Evolutionary conservation across 2,113 vertebrate genomes (phyloP).

Genomic region (Leptosomus discolor): DNA sequence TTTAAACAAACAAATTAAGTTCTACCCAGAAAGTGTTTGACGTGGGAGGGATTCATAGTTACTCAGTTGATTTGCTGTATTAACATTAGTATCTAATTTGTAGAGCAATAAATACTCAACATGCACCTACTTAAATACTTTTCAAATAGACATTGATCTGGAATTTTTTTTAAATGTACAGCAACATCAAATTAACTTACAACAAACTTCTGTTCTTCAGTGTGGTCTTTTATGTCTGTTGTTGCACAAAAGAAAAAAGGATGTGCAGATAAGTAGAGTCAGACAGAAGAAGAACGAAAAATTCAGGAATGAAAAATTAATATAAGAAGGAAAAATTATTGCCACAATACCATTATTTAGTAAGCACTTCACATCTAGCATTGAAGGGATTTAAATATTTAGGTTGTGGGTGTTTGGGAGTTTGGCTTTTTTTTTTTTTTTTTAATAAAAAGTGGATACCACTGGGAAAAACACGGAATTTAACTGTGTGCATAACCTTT

Average conservation of each 20-base stretch:
- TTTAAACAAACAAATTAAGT: neutral
- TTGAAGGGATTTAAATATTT: neutral
- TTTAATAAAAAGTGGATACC: neutral
- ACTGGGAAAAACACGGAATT: neutral
- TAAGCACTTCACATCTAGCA: neutral
- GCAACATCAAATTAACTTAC: neutral
- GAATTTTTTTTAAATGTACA: neutral
- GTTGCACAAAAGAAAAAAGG: neutral
- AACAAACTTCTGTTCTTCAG: neutral
- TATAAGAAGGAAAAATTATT: neutral
- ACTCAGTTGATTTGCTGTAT: neutral
- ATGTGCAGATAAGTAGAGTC: neutral
- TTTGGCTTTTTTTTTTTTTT: neutral
- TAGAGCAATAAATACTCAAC: neutral
- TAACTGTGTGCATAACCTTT: neutral
- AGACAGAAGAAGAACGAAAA: neutral
- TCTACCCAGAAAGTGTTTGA: neutral
- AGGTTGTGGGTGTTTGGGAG: neutral
- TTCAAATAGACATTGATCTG: neutral
- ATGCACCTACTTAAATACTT: conserved; percentile 14
- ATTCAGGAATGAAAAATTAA: neutral
- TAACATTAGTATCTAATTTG: neutral
- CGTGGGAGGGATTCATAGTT: neutral
- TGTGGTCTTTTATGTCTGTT: neutral
- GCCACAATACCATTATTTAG: neutral